phyloP scores from a whole-genome alignment of 1,140 invertebrate species.

The Forficula auricularia region DNA sequence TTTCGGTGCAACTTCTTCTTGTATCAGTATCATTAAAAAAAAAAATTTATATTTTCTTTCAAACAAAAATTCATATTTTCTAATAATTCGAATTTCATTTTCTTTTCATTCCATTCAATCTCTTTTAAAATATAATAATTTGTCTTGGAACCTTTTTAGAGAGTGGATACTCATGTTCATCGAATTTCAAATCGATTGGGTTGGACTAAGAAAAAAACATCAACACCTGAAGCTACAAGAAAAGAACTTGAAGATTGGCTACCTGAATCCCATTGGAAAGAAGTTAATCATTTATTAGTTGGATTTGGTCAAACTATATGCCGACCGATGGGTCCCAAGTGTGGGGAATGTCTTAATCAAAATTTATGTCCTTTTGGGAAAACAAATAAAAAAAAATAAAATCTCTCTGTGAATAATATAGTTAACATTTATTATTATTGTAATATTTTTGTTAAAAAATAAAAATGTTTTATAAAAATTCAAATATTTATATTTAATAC shows the following conservation, averaged over 20 bases:
- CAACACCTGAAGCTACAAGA: slow-evolving; percentile 77
- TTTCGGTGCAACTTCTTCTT: no score
- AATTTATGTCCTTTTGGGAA: slow-evolving; percentile 60
- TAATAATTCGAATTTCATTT: no score
- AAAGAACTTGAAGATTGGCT: slow-evolving; percentile 74
- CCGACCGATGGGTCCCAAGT: slow-evolving; percentile 61
- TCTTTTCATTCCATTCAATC: no score
- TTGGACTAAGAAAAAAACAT: slow-evolving; percentile 60
- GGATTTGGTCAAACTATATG: slow-evolving; percentile 94
- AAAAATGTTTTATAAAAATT: neutral
- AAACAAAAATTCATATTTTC: no score
- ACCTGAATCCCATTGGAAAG: slow-evolving; percentile 66
- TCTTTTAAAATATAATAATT: no score
- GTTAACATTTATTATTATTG: neutral
- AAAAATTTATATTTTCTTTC: no score
- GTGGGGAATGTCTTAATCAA: slow-evolving; percentile 62
- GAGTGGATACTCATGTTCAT: slow-evolving; percentile 95
- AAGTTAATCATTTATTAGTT: slow-evolving; percentile 82
- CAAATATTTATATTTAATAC: neutral
- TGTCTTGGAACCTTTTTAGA: no score
- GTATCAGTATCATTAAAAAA: no score
- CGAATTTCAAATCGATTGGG: slow-evolving; percentile 76
- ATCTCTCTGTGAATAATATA: neutral
- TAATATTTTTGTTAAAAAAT: neutral
- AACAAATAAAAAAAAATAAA: slow-evolving; percentile 17